Percentiles rank a stretch among this genome's conserved stretches.
Conservation (phyloP, 1,140 invertebrate genomes). For the Saccostrea glomerata region DNA sequence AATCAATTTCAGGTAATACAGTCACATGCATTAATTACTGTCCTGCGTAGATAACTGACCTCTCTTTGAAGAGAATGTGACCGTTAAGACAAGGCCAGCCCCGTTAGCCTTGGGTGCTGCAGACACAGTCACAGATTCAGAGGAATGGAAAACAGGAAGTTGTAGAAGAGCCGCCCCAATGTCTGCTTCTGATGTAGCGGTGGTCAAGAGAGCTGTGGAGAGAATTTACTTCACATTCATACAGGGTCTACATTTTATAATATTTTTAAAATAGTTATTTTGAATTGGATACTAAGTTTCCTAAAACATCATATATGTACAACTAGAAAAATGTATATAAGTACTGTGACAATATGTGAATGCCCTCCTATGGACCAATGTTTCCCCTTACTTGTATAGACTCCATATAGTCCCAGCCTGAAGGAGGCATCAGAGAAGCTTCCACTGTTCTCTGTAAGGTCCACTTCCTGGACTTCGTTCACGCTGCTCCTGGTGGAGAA, state of each 20-base stretch:
- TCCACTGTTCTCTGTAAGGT: slow-evolving; percentile 46
- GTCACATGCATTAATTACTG: no score
- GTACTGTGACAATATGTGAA: background rate
- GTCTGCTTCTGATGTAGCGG: background rate
- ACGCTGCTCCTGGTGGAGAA: slow-evolving; percentile 36
- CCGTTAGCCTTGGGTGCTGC: background rate
- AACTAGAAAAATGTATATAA: background rate
- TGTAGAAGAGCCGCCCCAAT: slow-evolving; percentile 45
- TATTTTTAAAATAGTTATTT: no score
- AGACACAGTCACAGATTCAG: slow-evolving; percentile 45
- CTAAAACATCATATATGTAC: no score
- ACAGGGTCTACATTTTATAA: no score
- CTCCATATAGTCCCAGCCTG: slow-evolving; percentile 59
- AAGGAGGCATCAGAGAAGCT: slow-evolving; percentile 47
- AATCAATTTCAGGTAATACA: no score
- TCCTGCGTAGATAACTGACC: slow-evolving; percentile 1
- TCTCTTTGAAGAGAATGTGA: slow-evolving; percentile 53
- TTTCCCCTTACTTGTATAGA: slow-evolving; percentile 55
- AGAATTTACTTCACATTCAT: background rate
- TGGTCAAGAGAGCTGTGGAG: slow-evolving; percentile 38
- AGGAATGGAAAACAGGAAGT: slow-evolving; percentile 41
- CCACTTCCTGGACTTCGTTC: slow-evolving; percentile 59
- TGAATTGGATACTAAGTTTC: no score
- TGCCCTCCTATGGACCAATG: background rate
- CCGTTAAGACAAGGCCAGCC: slow-evolving; percentile 21